Evolutionary conservation across 2,113 vertebrate species (phyloP).

Genomic region (Hemiscyllium ocellatum): DNA sequence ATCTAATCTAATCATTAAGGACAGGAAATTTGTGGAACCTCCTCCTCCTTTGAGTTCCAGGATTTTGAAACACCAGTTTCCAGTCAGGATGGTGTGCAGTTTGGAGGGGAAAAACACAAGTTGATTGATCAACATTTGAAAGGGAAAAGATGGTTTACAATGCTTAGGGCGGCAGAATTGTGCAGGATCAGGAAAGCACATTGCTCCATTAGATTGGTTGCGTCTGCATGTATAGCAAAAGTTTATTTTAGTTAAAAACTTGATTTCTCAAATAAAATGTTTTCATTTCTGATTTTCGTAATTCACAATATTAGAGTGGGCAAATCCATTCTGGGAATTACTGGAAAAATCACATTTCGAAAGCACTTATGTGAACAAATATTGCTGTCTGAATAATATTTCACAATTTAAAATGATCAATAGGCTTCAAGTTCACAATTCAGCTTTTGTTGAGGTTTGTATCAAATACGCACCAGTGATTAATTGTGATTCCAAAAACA

Average conservation of each 20-base stretch:
- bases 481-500: background rate
- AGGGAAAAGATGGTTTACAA: background rate
- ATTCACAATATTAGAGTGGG: background rate
- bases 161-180: background rate
- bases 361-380: background rate
- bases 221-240: background rate
- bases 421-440: background rate
- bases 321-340: background rate
- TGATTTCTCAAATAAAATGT: background rate
- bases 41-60: too few relatives aligned
- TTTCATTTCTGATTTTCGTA: background rate
- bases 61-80: too few relatives aligned
- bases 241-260: background rate
- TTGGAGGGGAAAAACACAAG: background rate
- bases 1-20: too few relatives aligned
- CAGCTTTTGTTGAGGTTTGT: background rate
- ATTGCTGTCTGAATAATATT: background rate
- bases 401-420: constrained; percentile 1
- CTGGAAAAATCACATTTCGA: background rate
- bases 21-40: too few relatives aligned
- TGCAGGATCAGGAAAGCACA: background rate
- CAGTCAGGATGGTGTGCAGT: too few relatives aligned
- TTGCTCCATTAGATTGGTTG: background rate
- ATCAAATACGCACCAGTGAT: background rate
- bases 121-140: background rate